Percentiles rank a stretch among this genome's conserved stretches.
Conservation (phyloP, 2,113 vertebrate genomes). For the Himantopus leucocephalus region DNA sequence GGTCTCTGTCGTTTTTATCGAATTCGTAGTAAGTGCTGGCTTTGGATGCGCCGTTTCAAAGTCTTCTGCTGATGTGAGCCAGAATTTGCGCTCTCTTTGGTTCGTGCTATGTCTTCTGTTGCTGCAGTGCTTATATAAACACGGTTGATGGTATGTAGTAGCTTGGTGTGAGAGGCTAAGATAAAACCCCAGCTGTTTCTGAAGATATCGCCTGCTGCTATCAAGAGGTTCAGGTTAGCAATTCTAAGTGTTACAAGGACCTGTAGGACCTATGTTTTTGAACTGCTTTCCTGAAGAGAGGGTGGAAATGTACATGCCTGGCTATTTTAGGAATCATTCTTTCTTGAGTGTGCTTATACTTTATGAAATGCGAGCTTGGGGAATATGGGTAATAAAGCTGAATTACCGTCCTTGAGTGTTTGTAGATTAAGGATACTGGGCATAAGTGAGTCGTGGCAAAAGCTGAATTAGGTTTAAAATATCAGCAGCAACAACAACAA, state of each 20-base stretch:
- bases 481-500: neutral
- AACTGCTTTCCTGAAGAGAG: constrained; percentile 10
- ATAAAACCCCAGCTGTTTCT: constrained; percentile 52
- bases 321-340: constrained; percentile 32
- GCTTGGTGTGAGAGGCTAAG: constrained; percentile 46
- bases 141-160: constrained; percentile 19
- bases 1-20: neutral
- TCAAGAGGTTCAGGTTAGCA: constrained; percentile 47
- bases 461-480: neutral
- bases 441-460: neutral
- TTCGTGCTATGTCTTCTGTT: constrained; percentile 31
- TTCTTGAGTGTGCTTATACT: constrained; percentile 2
- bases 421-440: constrained; percentile 1
- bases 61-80: neutral
- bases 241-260: constrained; percentile 27
- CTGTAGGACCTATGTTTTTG: neutral
- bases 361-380: neutral
- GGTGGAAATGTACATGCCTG: neutral
- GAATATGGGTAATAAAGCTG: constrained; percentile 22
- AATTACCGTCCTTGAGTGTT: neutral
- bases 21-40: neutral
- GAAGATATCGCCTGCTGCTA: neutral
- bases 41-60: neutral
- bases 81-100: constrained; percentile 8
- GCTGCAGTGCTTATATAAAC: constrained; percentile 30